Conservation (phyloP, 2,797 vertebrate species). For the Lutjanus argentimaculatus region DNA sequence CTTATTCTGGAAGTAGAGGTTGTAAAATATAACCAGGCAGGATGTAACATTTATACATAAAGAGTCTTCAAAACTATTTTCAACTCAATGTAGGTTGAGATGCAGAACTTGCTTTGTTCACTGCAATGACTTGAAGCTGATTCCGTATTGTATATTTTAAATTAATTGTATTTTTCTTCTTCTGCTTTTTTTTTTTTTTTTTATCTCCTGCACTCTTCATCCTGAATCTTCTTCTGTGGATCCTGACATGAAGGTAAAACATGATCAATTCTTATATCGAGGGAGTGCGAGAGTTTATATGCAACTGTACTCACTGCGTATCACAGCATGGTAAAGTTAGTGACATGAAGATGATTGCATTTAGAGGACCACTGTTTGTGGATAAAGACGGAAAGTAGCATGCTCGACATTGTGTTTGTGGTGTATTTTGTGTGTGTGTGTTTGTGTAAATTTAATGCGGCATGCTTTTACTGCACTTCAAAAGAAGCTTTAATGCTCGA, state of each 20-base stretch:
- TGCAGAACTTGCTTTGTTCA: not conserved
- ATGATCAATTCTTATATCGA: not conserved
- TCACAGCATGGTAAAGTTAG: not conserved
- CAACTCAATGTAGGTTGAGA: no score
- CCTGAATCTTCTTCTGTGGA: not conserved
- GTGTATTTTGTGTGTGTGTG: no score
- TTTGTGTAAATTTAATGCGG: no score
- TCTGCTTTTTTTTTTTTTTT: not conserved
- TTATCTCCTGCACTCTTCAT: not conserved
- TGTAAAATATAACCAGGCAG: not conserved
- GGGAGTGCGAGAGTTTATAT: no score
- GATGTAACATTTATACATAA: no score
- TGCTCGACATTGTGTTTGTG: not conserved
- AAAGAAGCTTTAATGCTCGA: no score
- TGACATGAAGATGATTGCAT: not conserved
- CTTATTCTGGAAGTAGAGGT: not conserved
- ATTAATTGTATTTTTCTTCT: not conserved
- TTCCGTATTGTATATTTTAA: not conserved
- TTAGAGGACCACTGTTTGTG: no score
- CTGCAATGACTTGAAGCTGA: not conserved
- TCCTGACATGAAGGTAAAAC: constrained; percentile 30
- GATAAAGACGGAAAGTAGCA: not conserved
- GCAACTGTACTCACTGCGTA: no score
- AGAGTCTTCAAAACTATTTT: no score
- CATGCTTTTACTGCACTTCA: no score